Base-by-base conservation (phyloP, 2,888 invertebrate species). In the Sesia apiformis region DNA sequence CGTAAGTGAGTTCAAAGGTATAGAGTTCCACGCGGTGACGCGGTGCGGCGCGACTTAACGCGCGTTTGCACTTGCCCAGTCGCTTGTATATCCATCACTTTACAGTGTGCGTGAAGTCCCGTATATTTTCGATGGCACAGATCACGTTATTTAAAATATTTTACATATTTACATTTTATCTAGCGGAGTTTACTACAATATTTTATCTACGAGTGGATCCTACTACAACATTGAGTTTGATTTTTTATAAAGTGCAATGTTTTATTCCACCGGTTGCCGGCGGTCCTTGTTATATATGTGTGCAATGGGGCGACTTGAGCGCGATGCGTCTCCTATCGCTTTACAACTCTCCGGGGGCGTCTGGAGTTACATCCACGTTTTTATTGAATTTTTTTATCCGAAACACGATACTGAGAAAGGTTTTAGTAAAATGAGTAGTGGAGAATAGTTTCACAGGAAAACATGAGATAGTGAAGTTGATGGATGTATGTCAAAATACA, bases 161-260 rank as follows among this genome's bases (percentile, higher is more conserved):
- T 87, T 85, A 87, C 87, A 87, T 86, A 85, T 88, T 86, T 87
- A 88, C 86, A 89, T 87, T 86, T 87, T 89, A 89, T 88, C 87
- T 85, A 84, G 78, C 77, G 88, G 87, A 86, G 87, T 86, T 81
- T 88, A 88, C 80, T 86, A 89, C 87, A 86, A 84, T 84, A 88
- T 85, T 87, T 85, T 84, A 88, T 84, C 83, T 81, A 84, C 78
- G 88, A 90, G 90, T 84, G 87, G 74, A 78, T 84, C 88, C 82
- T 90, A 90, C 86, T 89, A 89, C 89, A 88, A 88, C 71, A 89
- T 90, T 90, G 90, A 89, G 87, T 90, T 90, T 81, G 81, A 82
- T 88, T 81, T 76, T 85, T 85, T 83, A 76, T 81, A 83, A 85
- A 85, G 84, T 88, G 84, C 87, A 84, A 89, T 88, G 84, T 85